Conservation (phyloP, 2,113 vertebrate genomes). For the Callochromis pleurospilus region DNA sequence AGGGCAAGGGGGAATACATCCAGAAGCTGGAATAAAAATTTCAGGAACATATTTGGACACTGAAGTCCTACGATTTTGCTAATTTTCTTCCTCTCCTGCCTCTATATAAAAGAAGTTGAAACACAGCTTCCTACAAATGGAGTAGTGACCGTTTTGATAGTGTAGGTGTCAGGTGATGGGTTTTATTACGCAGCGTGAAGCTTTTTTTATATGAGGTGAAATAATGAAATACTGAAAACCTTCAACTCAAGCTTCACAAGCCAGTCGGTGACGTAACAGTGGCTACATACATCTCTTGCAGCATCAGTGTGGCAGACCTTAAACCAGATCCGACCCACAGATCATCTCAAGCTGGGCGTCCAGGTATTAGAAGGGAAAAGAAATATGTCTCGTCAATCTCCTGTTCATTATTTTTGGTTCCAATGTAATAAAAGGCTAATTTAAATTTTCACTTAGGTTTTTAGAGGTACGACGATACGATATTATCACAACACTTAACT, state of each 20-base stretch:
- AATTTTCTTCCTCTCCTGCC: fast-evolving
- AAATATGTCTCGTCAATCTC: background rate
- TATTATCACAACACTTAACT: background rate
- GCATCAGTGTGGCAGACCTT: background rate
- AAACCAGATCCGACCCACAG: background rate
- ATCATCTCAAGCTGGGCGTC: too few species aligned
- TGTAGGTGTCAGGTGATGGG: background rate
- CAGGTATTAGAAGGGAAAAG: background rate
- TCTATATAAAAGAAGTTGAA: background rate
- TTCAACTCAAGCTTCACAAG: background rate
- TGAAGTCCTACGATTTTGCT: background rate
- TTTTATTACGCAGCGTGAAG: background rate
- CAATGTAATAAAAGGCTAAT: background rate
- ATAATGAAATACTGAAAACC: background rate
- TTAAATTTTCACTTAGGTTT: background rate
- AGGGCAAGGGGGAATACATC: background rate
- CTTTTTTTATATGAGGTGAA: background rate
- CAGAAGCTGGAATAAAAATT: background rate
- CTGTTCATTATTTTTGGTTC: fast-evolving
- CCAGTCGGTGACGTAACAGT: background rate
- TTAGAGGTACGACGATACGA: background rate
- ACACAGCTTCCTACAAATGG: background rate
- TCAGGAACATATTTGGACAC: fast-evolving
- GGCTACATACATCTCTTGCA: background rate
- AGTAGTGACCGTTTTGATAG: background rate